phyloP scores from a whole-genome alignment of 1,140 invertebrate species.

The Pygmarrhopalites habei region DNA sequence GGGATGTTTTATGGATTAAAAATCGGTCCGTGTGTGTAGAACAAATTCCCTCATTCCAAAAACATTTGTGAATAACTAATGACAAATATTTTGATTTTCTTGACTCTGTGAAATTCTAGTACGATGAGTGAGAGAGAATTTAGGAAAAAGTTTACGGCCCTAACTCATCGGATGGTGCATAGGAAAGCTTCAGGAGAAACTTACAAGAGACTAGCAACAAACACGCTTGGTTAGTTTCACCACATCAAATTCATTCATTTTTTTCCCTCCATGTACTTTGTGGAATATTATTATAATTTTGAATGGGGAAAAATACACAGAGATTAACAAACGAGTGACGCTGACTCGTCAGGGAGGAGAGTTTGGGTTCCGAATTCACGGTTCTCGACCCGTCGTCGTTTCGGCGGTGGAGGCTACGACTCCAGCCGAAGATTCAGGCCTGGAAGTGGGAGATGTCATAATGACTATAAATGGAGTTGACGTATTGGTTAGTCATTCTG shows the following conservation, averaged over 20 bases:
- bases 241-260: too few species aligned
- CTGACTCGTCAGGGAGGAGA: slow-evolving; percentile 53
- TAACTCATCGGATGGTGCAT: slow-evolving; percentile 82
- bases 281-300: too few species aligned
- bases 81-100: too few species aligned
- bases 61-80: too few species aligned
- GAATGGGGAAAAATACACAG: too few species aligned
- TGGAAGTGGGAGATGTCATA: slow-evolving; percentile 90
- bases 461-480: slow-evolving; percentile 83
- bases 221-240: slow-evolving; percentile 67
- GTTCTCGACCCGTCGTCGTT: slow-evolving; percentile 88
- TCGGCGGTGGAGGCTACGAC: slow-evolving; percentile 87
- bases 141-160: slow-evolving; percentile 71
- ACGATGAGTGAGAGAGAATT: slow-evolving; percentile 82
- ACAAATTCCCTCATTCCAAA: too few species aligned
- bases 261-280: too few species aligned
- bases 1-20: too few species aligned
- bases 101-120: too few species aligned
- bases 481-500: slow-evolving; percentile 82
- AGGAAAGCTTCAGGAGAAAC: slow-evolving; percentile 84
- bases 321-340: slow-evolving; percentile 34
- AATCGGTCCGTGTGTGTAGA: too few species aligned
- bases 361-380: slow-evolving; percentile 92
- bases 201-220: slow-evolving; percentile 73
- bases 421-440: slow-evolving; percentile 77